Conservation (phyloP, 2,113 vertebrate species). For the Nannobrachium achirus region DNA sequence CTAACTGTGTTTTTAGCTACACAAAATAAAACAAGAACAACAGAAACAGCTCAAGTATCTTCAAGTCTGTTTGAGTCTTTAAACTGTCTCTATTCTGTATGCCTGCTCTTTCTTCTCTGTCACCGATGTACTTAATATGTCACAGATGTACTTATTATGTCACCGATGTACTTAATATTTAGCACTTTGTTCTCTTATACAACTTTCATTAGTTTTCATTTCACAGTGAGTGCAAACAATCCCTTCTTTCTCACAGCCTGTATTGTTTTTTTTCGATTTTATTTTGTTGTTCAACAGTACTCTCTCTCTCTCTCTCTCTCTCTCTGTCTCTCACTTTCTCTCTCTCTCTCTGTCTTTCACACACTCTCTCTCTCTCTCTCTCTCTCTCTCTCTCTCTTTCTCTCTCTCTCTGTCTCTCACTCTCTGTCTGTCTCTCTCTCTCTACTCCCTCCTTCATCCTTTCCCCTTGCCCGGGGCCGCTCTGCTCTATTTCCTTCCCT, state of each 20-base stretch:
- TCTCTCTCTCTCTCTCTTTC: constrained; percentile 35
- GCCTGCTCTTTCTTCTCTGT: no score
- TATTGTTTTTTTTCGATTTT: constrained; percentile 33
- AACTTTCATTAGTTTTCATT: constrained; percentile 62
- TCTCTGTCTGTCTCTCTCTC: neutral
- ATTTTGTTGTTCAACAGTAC: constrained; percentile 42
- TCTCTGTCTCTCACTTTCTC: constrained; percentile 31
- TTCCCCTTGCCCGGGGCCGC: neutral
- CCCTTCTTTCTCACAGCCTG: constrained; percentile 30
- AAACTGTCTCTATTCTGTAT: no score
- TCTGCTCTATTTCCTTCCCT: constrained; percentile 1
- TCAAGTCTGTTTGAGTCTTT: no score
- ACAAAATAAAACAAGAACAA: no score
- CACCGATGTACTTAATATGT: no score
- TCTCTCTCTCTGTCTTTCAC: constrained; percentile 24
- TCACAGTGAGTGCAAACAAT: constrained; percentile 51
- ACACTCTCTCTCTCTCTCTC: constrained; percentile 48
- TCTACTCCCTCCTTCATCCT: neutral
- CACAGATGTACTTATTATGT: constrained; percentile 41
- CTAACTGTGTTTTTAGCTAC: no score
- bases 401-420: constrained; percentile 17
- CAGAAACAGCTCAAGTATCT: no score
- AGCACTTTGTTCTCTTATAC: constrained; percentile 55
- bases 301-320: constrained; percentile 43
- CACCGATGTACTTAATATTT: constrained; percentile 48